phyloP scores from a whole-genome alignment of 2,113 vertebrate genomes.

The Aramus guarauna region DNA sequence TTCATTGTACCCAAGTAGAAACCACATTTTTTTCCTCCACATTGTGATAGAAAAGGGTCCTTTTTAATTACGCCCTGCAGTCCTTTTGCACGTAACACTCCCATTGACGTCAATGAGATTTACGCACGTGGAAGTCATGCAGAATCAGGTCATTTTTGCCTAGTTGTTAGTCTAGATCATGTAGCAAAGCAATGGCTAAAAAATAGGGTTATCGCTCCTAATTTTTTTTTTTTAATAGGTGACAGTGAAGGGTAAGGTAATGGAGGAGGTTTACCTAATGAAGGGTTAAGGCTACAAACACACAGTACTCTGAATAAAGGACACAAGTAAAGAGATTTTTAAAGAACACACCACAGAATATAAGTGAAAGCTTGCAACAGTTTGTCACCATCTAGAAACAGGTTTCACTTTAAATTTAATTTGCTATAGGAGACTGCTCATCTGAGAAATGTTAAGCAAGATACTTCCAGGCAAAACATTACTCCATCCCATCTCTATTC shows the following conservation, averaged over 20 bases:
- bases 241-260: not conserved
- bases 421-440: constrained; percentile 36
- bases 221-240: not conserved
- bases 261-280: not conserved
- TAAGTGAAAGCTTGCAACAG: constrained; percentile 19
- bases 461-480: not conserved
- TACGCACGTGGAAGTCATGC: constrained; percentile 35
- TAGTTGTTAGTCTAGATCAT: not conserved
- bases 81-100: constrained; percentile 1
- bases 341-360: not conserved
- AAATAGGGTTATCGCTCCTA: not conserved
- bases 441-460: constrained; percentile 28
- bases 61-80: constrained; percentile 39
- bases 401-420: not conserved
- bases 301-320: not conserved
- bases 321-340: not conserved
- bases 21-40: not conserved
- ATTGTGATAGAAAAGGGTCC: constrained; percentile 40
- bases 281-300: constrained; percentile 23
- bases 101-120: constrained; percentile 47
- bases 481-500: not conserved
- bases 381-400: constrained; percentile 27
- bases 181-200: constrained; percentile 7
- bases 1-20: constrained; percentile 19
- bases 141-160: constrained; percentile 47